Percentiles rank a stretch among this genome's conserved stretches.
Conservation (phyloP, 2,888 invertebrate genomes). For the Tigriopus californicus region DNA sequence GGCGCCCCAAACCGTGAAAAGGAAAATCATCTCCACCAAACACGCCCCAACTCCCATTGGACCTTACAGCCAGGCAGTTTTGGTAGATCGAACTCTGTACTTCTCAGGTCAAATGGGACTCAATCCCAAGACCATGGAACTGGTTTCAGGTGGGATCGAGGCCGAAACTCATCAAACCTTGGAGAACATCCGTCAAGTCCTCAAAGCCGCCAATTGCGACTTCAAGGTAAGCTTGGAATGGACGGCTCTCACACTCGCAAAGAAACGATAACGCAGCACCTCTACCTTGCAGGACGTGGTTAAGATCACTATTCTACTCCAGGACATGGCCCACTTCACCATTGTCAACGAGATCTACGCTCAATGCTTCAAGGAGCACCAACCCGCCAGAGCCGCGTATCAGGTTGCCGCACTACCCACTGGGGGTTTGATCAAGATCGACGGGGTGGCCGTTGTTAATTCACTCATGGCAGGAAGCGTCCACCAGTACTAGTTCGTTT, state of each 20-base stretch:
- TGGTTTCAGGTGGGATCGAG: slow-evolving; percentile 53
- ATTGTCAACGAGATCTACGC: slow-evolving; percentile 31
- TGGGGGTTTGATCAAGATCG: slow-evolving; percentile 66
- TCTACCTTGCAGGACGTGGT: slow-evolving; percentile 25
- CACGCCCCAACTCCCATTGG: slow-evolving; percentile 54
- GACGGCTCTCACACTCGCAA: neutral
- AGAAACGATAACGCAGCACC: neutral
- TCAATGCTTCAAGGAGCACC: slow-evolving; percentile 25
- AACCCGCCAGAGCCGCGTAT: slow-evolving; percentile 31
- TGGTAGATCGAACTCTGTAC: slow-evolving; percentile 60
- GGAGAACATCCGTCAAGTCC: slow-evolving; percentile 51
- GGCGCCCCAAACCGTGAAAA: neutral
- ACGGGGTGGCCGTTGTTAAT: slow-evolving; percentile 60
- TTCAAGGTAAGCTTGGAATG: neutral
- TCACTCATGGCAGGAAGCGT: no score
- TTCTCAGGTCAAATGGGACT: slow-evolving; percentile 70
- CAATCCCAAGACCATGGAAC: slow-evolving; percentile 43
- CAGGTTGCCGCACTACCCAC: slow-evolving; percentile 28
- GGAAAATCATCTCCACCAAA: slow-evolving; percentile 37
- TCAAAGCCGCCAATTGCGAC: slow-evolving; percentile 30
- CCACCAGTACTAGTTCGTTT: no score
- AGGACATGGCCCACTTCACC: neutral
- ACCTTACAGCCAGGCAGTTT: slow-evolving; percentile 60
- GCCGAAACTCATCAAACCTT: slow-evolving; percentile 50
- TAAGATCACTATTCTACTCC: slow-evolving; percentile 32